Conservation (phyloP, 2,888 invertebrate species). For the Morpho helenor region DNA sequence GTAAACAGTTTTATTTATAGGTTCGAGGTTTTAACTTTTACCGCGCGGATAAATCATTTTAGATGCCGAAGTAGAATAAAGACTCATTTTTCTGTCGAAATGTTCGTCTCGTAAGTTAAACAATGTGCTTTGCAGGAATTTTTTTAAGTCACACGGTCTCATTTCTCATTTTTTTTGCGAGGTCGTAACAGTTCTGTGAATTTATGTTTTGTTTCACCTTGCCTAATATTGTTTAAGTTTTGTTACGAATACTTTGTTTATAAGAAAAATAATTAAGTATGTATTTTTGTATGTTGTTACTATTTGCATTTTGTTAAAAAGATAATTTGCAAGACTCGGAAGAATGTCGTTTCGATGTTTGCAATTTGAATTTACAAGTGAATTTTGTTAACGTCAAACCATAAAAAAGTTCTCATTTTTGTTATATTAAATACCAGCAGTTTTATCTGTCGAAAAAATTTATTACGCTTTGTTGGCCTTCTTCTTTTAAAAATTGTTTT, state of each 20-base stretch:
- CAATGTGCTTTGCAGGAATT: slow-evolving; percentile 49
- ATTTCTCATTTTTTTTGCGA: slow-evolving; percentile 43
- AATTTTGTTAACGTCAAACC: neutral
- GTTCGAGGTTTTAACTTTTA: slow-evolving; percentile 11
- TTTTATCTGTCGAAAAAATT: no score
- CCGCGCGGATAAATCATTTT: slow-evolving; percentile 14
- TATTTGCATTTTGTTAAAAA: slow-evolving; percentile 1
- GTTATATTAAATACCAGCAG: no score
- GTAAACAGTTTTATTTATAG: slow-evolving; percentile 6
- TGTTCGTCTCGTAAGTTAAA: slow-evolving; percentile 54
- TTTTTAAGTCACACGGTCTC: slow-evolving; percentile 52
- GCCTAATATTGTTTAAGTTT: slow-evolving; percentile 29
- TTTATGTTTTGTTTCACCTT: slow-evolving; percentile 33
- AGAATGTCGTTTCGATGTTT: neutral
- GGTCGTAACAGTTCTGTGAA: slow-evolving; percentile 49
- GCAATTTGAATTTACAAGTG: neutral
- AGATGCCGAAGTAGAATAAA: slow-evolving; percentile 28
- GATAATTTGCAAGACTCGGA: neutral
- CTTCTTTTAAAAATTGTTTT: no score
- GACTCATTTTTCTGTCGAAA: slow-evolving; percentile 42
- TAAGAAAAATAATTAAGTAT: slow-evolving; percentile 4
- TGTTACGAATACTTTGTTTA: slow-evolving; percentile 47
- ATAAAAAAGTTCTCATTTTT: neutral
- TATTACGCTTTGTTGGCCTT: no score
- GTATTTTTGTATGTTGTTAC: neutral